Evolutionary conservation across 2,888 invertebrate species (phyloP).

Genomic region (Patella depressa): DNA sequence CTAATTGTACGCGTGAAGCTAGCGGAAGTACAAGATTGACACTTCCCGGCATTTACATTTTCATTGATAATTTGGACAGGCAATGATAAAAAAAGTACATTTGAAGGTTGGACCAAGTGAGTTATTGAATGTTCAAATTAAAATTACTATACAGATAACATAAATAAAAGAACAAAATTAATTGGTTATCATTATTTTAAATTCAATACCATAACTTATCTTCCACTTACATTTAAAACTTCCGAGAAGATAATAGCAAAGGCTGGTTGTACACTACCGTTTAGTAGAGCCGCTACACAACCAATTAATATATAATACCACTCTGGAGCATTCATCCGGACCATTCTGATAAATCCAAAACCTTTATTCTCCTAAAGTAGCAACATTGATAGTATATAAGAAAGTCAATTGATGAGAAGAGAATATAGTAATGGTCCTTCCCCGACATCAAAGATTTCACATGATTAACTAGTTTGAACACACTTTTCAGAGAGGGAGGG

Average conservation of each 20-base stretch:
- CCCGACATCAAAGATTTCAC: too few species aligned
- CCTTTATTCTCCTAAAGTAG: neutral
- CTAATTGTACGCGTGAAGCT: too few species aligned
- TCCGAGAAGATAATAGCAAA: conserved; percentile 73
- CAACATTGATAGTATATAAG: neutral
- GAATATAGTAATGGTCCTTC: too few species aligned
- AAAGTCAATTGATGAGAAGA: neutral
- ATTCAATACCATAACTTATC: neutral
- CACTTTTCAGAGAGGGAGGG: too few species aligned
- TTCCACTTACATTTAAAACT: conserved; percentile 63
- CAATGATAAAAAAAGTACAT: too few species aligned
- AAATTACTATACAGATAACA: neutral
- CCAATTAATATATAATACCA: conserved; percentile 69
- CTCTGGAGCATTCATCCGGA: conserved; percentile 70
- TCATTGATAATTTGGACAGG: too few species aligned
- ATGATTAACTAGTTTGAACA: too few species aligned
- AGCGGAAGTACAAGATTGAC: too few species aligned
- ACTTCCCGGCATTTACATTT: too few species aligned
- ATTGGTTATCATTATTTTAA: too few species aligned
- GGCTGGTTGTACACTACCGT: conserved; percentile 72
- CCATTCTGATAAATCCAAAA: conserved; percentile 50
- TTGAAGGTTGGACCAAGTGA: neutral
- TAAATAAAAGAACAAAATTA: too few species aligned
- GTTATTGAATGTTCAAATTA: neutral
- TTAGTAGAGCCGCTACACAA: conserved; percentile 67